Conservation (phyloP, 2,888 invertebrate species). For the Aproaerema taeniolella region DNA sequence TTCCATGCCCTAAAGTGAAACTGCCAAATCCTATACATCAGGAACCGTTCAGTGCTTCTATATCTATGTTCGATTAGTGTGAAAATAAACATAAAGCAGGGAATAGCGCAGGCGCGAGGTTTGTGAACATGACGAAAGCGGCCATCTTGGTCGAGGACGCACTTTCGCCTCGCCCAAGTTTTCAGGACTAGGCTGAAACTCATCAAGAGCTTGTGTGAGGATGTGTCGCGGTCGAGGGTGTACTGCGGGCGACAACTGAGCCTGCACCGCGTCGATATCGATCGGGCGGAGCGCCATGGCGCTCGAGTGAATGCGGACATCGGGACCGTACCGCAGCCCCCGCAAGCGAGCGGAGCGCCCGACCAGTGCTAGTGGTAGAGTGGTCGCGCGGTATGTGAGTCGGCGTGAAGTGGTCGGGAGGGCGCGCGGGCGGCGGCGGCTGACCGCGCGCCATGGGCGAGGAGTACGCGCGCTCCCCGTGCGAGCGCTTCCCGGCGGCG, state of each 20-base stretch:
- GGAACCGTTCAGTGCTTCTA: conserved; percentile 32
- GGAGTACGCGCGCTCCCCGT: conserved; percentile 73
- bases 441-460: conserved; percentile 75
- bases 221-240: conserved; percentile 54
- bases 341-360: conserved; percentile 49
- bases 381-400: conserved; percentile 68
- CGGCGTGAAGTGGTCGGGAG: conserved; percentile 48
- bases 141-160: conserved; percentile 73
- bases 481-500: conserved; percentile 75
- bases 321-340: conserved; percentile 59
- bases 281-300: conserved; percentile 66
- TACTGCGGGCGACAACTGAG: conserved; percentile 61
- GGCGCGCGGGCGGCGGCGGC: conserved; percentile 72
- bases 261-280: conserved; percentile 68
- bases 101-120: conserved; percentile 67
- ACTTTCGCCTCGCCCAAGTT: conserved; percentile 73
- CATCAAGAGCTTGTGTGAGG: conserved; percentile 37
- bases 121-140: conserved; percentile 67
- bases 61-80: conserved; percentile 36
- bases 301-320: conserved; percentile 74
- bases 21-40: conserved; percentile 4
- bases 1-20: conserved; percentile 27
- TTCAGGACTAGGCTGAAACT: conserved; percentile 50
- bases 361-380: conserved; percentile 59
- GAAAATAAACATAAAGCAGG: conserved; percentile 70